phyloP scores from a whole-genome alignment of 1,140 invertebrate species.

The Hylaeus anthracinus region DNA sequence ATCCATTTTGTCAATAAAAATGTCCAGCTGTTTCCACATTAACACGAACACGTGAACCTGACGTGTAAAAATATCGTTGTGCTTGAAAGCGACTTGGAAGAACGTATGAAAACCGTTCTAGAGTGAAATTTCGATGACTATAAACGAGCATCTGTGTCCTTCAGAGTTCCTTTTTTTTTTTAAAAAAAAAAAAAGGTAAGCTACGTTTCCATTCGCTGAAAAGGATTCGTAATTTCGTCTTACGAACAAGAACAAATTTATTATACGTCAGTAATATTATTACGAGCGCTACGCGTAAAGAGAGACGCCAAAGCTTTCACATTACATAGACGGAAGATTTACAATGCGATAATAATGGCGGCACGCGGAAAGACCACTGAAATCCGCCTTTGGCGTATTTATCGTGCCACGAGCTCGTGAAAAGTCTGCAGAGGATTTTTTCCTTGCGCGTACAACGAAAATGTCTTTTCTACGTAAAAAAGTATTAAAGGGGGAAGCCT shows the following conservation, averaged over 20 bases:
- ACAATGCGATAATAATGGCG: slow-evolving; percentile 34
- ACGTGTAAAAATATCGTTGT: slow-evolving; percentile 40
- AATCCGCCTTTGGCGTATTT: slow-evolving; percentile 23
- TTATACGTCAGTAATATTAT: slow-evolving; percentile 54
- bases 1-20: no score
- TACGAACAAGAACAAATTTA: slow-evolving; percentile 48
- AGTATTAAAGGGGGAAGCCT: no score
- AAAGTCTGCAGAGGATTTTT: neutral
- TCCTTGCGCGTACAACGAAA: no score
- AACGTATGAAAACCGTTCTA: slow-evolving; percentile 52
- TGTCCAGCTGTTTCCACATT: no score
- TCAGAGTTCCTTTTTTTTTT: slow-evolving; percentile 43
- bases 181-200: neutral
- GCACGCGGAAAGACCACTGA: neutral
- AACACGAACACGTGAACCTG: slow-evolving; percentile 4
- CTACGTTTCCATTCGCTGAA: slow-evolving; percentile 59
- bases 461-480: no score
- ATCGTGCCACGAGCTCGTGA: no score
- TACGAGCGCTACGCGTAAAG: slow-evolving; percentile 18
- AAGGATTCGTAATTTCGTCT: slow-evolving; percentile 56
- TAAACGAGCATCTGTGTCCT: slow-evolving; percentile 47
- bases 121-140: slow-evolving; percentile 58
- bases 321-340: slow-evolving; percentile 11
- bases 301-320: slow-evolving; percentile 11
- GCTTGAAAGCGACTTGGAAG: slow-evolving; percentile 42